Conservation (phyloP, 2,113 vertebrate species). For the Alectura lathami region DNA sequence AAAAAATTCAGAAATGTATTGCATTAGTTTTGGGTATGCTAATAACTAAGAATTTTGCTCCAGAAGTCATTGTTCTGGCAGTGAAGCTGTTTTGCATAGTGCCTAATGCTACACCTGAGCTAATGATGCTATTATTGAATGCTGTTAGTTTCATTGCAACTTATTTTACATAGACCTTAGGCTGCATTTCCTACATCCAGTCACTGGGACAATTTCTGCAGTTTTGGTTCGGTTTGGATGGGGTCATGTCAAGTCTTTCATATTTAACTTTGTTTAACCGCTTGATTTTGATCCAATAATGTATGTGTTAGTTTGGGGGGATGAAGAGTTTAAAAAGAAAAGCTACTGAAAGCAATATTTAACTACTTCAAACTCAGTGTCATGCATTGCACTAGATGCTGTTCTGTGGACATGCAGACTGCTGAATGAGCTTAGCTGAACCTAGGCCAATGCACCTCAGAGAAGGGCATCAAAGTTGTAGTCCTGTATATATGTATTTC, state of each 20-base stretch:
- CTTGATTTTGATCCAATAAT: fast-evolving
- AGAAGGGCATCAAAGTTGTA: neutral
- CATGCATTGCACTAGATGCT: neutral
- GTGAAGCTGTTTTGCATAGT: neutral
- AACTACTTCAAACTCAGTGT: neutral
- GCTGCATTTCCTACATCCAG: neutral
- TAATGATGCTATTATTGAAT: neutral
- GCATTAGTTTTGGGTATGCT: neutral
- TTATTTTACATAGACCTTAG: neutral
- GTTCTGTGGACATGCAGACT: neutral
- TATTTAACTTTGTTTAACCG: neutral
- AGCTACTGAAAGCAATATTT: neutral
- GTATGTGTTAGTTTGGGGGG: neutral
- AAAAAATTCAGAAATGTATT: neutral
- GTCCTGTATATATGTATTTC: fast-evolving
- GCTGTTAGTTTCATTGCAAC: neutral
- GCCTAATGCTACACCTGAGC: neutral
- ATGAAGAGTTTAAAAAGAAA: neutral
- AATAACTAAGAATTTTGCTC: neutral
- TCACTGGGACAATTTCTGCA: neutral
- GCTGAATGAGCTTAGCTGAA: neutral
- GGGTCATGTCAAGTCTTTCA: neutral
- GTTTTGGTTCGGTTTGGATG: neutral
- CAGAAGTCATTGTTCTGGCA: neutral
- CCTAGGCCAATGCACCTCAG: neutral